A percentile compares a stretch with the other conserved stretches of the same genome.
Evolutionary conservation across 1,140 invertebrate genomes (phyloP).

Genomic region (Drosophila ananassae): DNA sequence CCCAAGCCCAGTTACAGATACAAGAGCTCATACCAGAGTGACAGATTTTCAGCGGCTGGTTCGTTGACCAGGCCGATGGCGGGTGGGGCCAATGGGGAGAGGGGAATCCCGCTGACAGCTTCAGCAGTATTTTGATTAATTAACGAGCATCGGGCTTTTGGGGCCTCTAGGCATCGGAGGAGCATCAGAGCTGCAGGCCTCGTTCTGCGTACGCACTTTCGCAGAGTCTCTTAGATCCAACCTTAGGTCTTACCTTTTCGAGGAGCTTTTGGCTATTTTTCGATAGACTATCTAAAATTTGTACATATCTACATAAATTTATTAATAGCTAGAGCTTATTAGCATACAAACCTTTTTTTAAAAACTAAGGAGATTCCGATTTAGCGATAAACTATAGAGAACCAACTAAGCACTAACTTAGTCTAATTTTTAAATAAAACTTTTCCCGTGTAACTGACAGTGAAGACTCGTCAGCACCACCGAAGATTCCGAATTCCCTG

Average conservation of each 20-base stretch:
- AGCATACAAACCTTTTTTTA: too few relatives aligned
- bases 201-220: conserved; percentile 14
- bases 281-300: not conserved
- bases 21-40: conserved; percentile 12
- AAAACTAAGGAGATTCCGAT: too few relatives aligned
- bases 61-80: conserved; percentile 58
- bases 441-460: not conserved
- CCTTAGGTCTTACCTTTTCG: conserved; percentile 15
- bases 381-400: too few relatives aligned
- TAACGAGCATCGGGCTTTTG: conserved; percentile 61
- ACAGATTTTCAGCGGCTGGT: conserved; percentile 48
- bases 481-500: conserved; percentile 3
- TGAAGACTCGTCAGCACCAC: conserved; percentile 18
- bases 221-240: conserved; percentile 27
- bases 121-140: conserved; percentile 74
- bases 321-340: too few relatives aligned
- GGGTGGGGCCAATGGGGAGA: not conserved
- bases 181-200: conserved; percentile 16
- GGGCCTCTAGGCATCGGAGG: conserved; percentile 34
- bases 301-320: too few relatives aligned
- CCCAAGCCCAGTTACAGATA: conserved; percentile 10
- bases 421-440: too few relatives aligned
- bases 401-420: too few relatives aligned
- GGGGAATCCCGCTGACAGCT: conserved; percentile 35
- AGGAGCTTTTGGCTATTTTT: conserved; percentile 34